Base-by-base conservation (phyloP, 1,140 invertebrate genomes). In the Whitmania pigra region DNA sequence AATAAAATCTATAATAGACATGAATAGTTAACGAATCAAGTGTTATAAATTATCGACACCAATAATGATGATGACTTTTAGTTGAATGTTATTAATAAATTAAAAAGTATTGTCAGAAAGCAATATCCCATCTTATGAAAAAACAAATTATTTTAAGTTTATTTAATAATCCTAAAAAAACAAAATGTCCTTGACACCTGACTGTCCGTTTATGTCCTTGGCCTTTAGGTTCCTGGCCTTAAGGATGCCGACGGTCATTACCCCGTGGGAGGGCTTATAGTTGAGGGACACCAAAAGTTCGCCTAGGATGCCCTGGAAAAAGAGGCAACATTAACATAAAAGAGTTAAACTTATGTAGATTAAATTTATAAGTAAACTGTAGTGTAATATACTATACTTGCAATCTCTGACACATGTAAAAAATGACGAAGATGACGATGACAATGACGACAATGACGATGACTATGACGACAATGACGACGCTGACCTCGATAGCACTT, bases 221-320 rank as follows among this genome's bases (percentile, higher is more conserved):
- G 67, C 67, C 40, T 68, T 68, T 5, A 68, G 67, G n/a, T 68
- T 68, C 25, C 67, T 68, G 1, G 67, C 67, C 40, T 68, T 27
- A 15, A 68, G 27, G 2, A 68, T 68, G 15, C 67, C 67, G 36
- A 68, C 67, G 15, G 67, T 36, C n/a, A 68, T 68, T 22, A 68
- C 67, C 36, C 67, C 67, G 36, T 36, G 29, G 4, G 27, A 36
- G 36, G 67, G 29, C 36, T 68, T 31, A 29, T 68, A 68, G 40
- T 68, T 68, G n/a, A 68, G 36, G 15, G 67, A 68, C 29, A 68
- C 29, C 36, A 68, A 31, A 43, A 68, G 67, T 68, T 68, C 67
- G 0, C 67, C 67, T 17, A 68, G 67, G 0, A 36, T 68, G 67
- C 67, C 67, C 67, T 68, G 40, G 9, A 68, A 31, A 13, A 2